Evolutionary conservation across 2,113 vertebrate species (phyloP), one percentile per base, ranked within the genome.

Genomic region (Thryonomys swinderianus): DNA sequence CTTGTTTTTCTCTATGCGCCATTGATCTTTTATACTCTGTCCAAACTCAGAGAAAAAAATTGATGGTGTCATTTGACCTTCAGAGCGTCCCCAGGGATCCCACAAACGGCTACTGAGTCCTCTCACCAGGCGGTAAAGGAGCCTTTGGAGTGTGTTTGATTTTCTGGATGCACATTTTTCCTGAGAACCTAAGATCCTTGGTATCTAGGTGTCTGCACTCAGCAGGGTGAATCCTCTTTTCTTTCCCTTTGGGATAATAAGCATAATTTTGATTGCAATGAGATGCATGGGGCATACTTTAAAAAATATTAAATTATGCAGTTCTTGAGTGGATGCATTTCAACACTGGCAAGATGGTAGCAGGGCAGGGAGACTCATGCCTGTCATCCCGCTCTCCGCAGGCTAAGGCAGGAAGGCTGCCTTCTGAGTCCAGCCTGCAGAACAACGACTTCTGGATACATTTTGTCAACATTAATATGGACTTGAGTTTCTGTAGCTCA

Each of bases 11-110:
- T 66, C 4, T 23, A 6, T n/a, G 0, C 71, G 40, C n/a, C 85
- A 76, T 21, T 86, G 78, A 61, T 90, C 61, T 76, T 88, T 94
- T 90, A 80, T 66, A 94, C 67, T 69, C 67, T 82, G 42, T 57
- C 79, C 85, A 91, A 93, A 85, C 13, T 59, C 64, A 73, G 74
- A 61, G 67, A 20, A 71, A 81, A n/a, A 92, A 86, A 89, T n/a
- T 62, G 53, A 48, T 78, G 66, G 32, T 21, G 84, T 66, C 48
- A 45, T 89, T 90, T 85, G 69, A 12, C 16, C 16, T 91, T 91
- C 25, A 64, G 2, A 27, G 4, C 84, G 30, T 83, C 87, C 85
- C 64, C 48, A 3, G 4, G n/a, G 55, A 59, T 81, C 59, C 10
- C 40, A 3, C 64, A 64, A 73, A 83, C 48, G 37, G 57, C 42